phyloP scores from a whole-genome alignment of 1,140 invertebrate genomes.

The Temnothorax curvispinosus region DNA sequence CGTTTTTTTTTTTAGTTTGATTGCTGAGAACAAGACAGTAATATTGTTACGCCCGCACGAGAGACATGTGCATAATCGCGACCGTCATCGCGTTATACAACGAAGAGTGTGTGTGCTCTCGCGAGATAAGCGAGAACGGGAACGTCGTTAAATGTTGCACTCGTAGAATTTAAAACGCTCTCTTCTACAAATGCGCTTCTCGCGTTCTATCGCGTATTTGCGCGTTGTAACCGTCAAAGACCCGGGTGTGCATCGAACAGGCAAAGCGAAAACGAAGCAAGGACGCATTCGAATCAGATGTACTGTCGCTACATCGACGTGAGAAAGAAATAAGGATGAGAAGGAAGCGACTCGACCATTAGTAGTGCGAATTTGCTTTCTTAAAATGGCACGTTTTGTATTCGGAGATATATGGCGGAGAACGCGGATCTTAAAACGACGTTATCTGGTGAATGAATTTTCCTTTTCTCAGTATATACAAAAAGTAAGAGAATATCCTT shows the following conservation, averaged over 20 bases:
- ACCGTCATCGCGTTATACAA: not conserved
- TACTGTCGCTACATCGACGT: not conserved
- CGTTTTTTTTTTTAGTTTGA: not conserved
- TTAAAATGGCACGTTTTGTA: slow-evolving; percentile 3
- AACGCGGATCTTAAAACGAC: not conserved
- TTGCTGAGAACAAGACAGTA: not conserved
- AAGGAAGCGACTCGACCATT: not conserved
- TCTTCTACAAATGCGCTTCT: not conserved
- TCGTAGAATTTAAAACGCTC: slow-evolving; percentile 63
- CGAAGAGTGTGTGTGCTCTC: not conserved
- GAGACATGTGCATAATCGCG: slow-evolving; percentile 1
- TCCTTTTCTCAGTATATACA: not conserved
- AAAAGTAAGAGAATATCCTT: not conserved
- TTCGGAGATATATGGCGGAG: not conserved
- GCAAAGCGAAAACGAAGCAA: not conserved
- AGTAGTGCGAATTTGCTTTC: slow-evolving; percentile 5
- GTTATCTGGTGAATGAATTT: slow-evolving; percentile 12
- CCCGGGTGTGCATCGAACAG: not conserved
- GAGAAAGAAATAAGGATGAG: not conserved
- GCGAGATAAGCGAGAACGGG: not conserved
- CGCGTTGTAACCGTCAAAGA: slow-evolving; percentile 19
- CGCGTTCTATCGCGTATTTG: slow-evolving; percentile 31
- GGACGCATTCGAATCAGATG: slow-evolving; percentile 6
- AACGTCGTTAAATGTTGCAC: slow-evolving; percentile 8
- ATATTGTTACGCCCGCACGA: not conserved